Conservation (phyloP, 92 coral and sea anemone species). For the Metridium senile region DNA sequence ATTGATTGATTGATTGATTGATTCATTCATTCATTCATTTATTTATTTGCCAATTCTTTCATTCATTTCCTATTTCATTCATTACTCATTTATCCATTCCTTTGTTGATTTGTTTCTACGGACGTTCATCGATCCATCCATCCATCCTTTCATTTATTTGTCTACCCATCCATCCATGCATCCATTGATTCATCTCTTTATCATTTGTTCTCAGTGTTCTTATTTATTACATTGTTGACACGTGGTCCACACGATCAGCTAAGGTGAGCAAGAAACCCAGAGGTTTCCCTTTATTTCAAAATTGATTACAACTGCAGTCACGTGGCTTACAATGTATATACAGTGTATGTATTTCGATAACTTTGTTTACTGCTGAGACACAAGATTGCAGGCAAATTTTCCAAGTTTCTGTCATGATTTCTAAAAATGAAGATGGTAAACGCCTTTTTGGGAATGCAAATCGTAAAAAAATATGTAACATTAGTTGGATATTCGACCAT, state of each 20-base stretch:
- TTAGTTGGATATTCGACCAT: too few species aligned
- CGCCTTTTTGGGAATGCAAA: too few species aligned
- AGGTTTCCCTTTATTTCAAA: too few species aligned
- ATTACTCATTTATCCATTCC: conserved; percentile 5
- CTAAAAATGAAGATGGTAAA: too few species aligned
- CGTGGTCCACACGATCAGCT: conserved; percentile 64
- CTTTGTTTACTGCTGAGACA: too few species aligned
- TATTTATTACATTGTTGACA: conserved; percentile 54
- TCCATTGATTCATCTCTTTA: background rate
- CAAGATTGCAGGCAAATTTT: too few species aligned
- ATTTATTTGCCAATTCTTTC: background rate
- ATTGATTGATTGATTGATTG: background rate
- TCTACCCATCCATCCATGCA: background rate
- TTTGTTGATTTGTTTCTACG: background rate
- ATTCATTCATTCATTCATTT: background rate
- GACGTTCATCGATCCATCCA: background rate
- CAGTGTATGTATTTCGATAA: too few species aligned
- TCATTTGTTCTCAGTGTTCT: conserved; percentile 57
- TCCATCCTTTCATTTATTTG: background rate
- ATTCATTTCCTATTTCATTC: too few species aligned
- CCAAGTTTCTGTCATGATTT: too few species aligned
- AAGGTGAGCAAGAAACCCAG: conserved; percentile 53
- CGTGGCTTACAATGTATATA: too few species aligned
- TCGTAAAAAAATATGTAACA: too few species aligned
- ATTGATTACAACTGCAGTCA: too few species aligned